A percentile compares a stretch with the other conserved stretches of the same genome.
Conservation (phyloP, 2,113 vertebrate genomes). For the Tetrao urogallus region DNA sequence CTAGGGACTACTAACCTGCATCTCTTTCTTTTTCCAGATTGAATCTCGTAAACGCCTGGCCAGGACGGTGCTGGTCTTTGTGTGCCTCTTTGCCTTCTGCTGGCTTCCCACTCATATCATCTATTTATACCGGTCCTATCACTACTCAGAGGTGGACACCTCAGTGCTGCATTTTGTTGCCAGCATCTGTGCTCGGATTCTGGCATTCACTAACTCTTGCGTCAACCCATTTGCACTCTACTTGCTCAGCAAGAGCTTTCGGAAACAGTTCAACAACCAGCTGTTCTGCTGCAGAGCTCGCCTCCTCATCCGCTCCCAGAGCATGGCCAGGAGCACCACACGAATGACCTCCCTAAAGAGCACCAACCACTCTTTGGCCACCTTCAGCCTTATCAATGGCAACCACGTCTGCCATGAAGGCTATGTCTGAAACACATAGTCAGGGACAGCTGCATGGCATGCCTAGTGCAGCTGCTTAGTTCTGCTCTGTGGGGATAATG, state of each 20-base stretch:
- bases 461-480: not conserved
- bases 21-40: slow-evolving; percentile 78
- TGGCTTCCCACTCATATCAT: slow-evolving; percentile 95
- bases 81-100: slow-evolving; percentile 93
- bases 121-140: slow-evolving; percentile 95
- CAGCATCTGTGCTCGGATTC: slow-evolving; percentile 89
- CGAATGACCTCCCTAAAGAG: slow-evolving; percentile 90
- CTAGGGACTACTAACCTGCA: not conserved
- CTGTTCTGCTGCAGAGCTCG: slow-evolving; percentile 85
- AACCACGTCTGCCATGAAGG: slow-evolving; percentile 82
- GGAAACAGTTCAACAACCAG: slow-evolving; percentile 94
- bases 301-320: slow-evolving; percentile 76
- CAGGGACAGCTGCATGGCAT: rapidly evolving
- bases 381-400: slow-evolving; percentile 87
- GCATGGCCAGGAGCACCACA: slow-evolving; percentile 80
- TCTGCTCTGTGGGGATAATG: not conserved
- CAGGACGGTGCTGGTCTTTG: slow-evolving; percentile 94
- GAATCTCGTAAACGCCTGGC: slow-evolving; percentile 95
- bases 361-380: slow-evolving; percentile 87
- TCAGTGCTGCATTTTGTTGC: slow-evolving; percentile 89
- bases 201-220: slow-evolving; percentile 96
- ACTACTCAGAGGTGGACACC: slow-evolving; percentile 94
- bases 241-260: slow-evolving; percentile 93
- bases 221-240: slow-evolving; percentile 97
- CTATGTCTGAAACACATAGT: slow-evolving; percentile 71